Evolutionary conservation across 1,140 invertebrate species (phyloP).

Genomic region (Zaprionus ornatus): DNA sequence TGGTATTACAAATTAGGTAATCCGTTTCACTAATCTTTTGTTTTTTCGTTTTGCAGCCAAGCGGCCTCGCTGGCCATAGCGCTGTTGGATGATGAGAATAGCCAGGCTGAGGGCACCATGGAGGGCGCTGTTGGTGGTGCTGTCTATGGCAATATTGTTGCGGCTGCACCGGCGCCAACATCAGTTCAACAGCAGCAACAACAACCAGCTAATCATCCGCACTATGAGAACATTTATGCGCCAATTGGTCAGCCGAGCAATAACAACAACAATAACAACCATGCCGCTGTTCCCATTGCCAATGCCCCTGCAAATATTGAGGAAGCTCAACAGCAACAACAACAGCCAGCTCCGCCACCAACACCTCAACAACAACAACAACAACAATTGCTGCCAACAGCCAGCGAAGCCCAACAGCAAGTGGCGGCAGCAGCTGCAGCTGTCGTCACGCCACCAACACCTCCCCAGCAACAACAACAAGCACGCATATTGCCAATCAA

Average conservation of each 20-base stretch:
- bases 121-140: conserved; percentile 85
- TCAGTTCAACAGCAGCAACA: conserved; percentile 34
- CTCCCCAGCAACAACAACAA: conserved; percentile 42
- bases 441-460: conserved; percentile 36
- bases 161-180: conserved; percentile 34
- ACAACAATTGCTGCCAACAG: conserved; percentile 51
- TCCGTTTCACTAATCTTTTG: not conserved
- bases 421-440: conserved; percentile 23
- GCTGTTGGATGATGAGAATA: conserved; percentile 84
- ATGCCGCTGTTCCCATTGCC: conserved; percentile 48
- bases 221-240: conserved; percentile 85
- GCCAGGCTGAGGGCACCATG: conserved; percentile 84
- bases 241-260: conserved; percentile 81
- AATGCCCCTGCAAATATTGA: conserved; percentile 76
- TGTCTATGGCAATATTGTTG: conserved; percentile 64
- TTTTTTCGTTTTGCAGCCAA: conserved; percentile 51
- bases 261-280: conserved; percentile 61
- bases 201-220: conserved; percentile 73
- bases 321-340: conserved; percentile 55
- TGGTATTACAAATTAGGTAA: not conserved
- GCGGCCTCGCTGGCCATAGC: conserved; percentile 78
- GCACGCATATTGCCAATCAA: conserved; percentile 66
- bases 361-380: conserved; percentile 50
- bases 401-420: conserved; percentile 37
- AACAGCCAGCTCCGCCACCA: conserved; percentile 34